Base-by-base conservation (phyloP, 2,113 vertebrate species). In the Astatoreochromis straeleni region DNA sequence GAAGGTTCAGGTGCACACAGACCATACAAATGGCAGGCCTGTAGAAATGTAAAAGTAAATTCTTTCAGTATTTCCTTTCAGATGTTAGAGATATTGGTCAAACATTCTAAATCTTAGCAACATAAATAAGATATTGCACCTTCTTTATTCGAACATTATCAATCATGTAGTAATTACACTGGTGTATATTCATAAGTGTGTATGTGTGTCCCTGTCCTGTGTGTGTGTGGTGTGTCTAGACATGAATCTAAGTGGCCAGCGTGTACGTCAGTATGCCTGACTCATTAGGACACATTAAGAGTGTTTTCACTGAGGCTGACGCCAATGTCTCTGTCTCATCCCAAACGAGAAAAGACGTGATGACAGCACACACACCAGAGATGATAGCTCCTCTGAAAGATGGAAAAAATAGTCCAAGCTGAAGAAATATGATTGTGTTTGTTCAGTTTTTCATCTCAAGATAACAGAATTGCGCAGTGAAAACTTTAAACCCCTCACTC, bases 381-480 rank as follows among this genome's bases (percentile, higher is more conserved):
- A 91, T 54, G 81, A 91, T 81, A 87, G 92, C 91, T 93, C 86
- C 91, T 87, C 94, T 91, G 91, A 90, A 93, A 92, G 90, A 90
- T 31, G 70, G 85, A 81, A 70, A 93, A 93, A 92, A 92, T 75
- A 90, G 88, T 87, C 73, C 87, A 83, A 88, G 90, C 87, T 88
- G 80, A 91, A 91, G 91, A 94, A 96, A 95, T 79, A 83, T 89
- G 92, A 94, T 94, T 90, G 29, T 86, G 63, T 82, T 54, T 65
- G 45, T 29, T 26, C 70, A 11, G 86, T 92, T 95, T 91, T 95
- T 96, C 92, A 95, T 96, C 94, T 94, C 83, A n/a, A 91, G 95
- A 97, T 96, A 96, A 97, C 95, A 95, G 95, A 94, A 96, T 96
- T 96, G 90, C 94, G 88, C 93, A 93, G 92, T 96, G 97, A 96